Conservation (phyloP, 2,888 invertebrate species). For the Criorhina ranunculi region DNA sequence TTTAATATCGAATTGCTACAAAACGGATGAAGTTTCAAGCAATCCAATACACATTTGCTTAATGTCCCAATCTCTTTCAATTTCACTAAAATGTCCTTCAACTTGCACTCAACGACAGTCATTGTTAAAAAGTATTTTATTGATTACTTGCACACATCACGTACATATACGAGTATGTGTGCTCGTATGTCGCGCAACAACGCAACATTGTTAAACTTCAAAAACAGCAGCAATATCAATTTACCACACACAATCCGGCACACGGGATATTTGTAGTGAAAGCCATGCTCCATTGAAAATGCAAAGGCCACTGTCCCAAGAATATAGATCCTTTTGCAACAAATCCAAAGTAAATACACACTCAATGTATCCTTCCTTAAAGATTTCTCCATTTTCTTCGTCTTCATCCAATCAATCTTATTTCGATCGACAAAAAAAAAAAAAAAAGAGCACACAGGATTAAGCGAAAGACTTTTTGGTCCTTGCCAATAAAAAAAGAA, state of each 20-base stretch:
- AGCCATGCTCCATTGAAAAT: conserved; percentile 48
- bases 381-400: conserved; percentile 28
- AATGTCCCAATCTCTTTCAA: neutral
- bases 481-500: conserved; percentile 41
- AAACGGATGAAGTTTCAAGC: too few relatives aligned
- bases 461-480: conserved; percentile 71
- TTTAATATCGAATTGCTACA: too few relatives aligned
- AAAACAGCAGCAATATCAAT: conserved; percentile 64
- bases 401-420: conserved; percentile 70
- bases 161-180: neutral
- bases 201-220: conserved; percentile 46
- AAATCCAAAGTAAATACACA: neutral
- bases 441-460: conserved; percentile 59
- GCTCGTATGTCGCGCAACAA: conserved; percentile 13
- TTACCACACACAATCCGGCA: conserved; percentile 57
- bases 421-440: conserved; percentile 60
- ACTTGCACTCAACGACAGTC: conserved; percentile 7
- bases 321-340: conserved; percentile 29
- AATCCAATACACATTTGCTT: too few relatives aligned
- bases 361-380: conserved; percentile 23
- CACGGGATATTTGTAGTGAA: conserved; percentile 39
- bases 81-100: conserved; percentile 21
- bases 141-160: conserved; percentile 45
- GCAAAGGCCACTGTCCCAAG: conserved; percentile 52
- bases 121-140: conserved; percentile 43